Evolutionary conservation across 23 tunicate species (phyloP).

Genomic region (Diplosoma virens): DNA sequence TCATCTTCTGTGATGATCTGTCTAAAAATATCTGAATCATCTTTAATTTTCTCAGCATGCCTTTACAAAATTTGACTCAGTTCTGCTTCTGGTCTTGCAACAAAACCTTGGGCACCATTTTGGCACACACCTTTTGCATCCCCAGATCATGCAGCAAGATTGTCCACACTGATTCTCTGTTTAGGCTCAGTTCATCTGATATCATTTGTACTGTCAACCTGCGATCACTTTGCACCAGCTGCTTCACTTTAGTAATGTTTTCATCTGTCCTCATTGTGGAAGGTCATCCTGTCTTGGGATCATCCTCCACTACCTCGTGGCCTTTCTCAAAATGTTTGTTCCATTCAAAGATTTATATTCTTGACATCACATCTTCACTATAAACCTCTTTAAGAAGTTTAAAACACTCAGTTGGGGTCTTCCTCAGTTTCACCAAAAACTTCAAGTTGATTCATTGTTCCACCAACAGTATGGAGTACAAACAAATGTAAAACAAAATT

Average conservation of each 20-base stretch:
- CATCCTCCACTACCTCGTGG: constrained; percentile 13
- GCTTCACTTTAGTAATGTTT: no score
- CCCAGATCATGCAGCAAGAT: neutral
- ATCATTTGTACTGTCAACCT: constrained; percentile 21
- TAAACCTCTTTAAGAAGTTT: constrained; percentile 9
- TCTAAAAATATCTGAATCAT: no score
- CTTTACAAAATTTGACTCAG: no score
- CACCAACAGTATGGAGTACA: neutral
- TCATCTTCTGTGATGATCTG: no score
- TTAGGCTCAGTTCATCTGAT: neutral
- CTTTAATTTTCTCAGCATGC: no score
- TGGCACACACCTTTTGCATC: neutral
- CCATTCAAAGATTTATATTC: constrained; percentile 2
- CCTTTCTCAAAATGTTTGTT: constrained; percentile 6
- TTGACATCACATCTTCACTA: constrained; percentile 21
- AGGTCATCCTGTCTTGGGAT: constrained; percentile 20
- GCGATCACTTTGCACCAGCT: no score
- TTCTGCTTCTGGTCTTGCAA: no score
- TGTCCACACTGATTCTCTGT: constrained; percentile 3
- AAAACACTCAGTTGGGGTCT: constrained; percentile 21
- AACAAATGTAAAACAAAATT: constrained; percentile 3
- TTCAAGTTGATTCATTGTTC: constrained; percentile 16
- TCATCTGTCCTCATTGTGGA: constrained; percentile 3
- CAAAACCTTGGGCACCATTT: neutral
- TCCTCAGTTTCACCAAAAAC: constrained; percentile 15